Evolutionary conservation across 2,888 invertebrate genomes (phyloP).

Genomic region (Epinotia demarniana): DNA sequence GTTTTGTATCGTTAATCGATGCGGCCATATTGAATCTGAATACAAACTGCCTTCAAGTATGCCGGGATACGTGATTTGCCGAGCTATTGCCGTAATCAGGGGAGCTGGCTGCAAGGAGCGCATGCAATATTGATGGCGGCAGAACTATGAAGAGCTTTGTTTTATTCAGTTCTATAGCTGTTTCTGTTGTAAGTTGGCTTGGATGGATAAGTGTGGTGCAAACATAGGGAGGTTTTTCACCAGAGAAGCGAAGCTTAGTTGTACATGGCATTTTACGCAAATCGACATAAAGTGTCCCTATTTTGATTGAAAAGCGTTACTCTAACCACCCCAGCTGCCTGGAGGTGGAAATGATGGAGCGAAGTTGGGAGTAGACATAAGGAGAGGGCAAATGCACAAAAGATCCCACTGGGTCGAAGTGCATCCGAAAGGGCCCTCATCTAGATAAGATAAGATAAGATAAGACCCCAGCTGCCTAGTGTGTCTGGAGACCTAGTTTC

Average conservation of each 20-base stretch:
- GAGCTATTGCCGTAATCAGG: slow-evolving; percentile 43
- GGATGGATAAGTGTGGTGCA: not conserved
- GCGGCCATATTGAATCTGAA: slow-evolving; percentile 61
- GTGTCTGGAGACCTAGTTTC: too few species aligned
- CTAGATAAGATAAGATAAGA: too few species aligned
- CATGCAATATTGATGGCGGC: slow-evolving; percentile 10
- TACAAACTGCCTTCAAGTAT: slow-evolving; percentile 65
- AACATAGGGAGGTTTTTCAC: not conserved
- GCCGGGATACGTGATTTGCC: slow-evolving; percentile 51
- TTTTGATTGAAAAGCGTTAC: too few species aligned
- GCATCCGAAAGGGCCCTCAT: too few species aligned
- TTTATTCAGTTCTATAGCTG: not conserved
- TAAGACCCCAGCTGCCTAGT: too few species aligned
- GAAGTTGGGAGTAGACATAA: too few species aligned
- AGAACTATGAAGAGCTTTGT: not conserved
- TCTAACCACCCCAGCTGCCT: too few species aligned
- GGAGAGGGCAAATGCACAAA: too few species aligned
- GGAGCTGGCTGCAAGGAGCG: slow-evolving; percentile 28
- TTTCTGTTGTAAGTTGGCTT: not conserved
- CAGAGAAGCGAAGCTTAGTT: not conserved
- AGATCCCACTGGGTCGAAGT: too few species aligned
- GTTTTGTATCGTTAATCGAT: slow-evolving; percentile 74
- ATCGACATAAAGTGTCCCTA: too few species aligned
- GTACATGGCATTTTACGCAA: too few species aligned
- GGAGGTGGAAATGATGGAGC: too few species aligned